Percentiles rank a stretch among this genome's conserved stretches.
Evolutionary conservation across 1,140 invertebrate genomes (phyloP).

Genomic region (Oedothorax gibbosus): DNA sequence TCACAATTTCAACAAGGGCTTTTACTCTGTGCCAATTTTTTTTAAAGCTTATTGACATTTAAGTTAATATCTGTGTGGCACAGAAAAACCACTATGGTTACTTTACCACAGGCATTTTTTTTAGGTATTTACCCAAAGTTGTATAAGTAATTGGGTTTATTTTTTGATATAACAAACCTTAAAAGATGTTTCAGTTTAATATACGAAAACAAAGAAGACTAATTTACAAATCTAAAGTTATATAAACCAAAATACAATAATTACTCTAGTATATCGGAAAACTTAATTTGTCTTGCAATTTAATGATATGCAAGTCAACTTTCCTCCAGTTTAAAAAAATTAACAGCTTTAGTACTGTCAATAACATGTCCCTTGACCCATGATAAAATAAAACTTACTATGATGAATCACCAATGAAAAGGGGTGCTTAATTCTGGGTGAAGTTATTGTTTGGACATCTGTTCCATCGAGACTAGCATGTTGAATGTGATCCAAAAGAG

Average conservation of each 20-base stretch:
- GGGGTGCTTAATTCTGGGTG: conserved; percentile 87
- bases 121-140: too few relatives aligned
- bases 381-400: conserved; percentile 66
- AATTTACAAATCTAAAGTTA: too few relatives aligned
- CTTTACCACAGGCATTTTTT: too few relatives aligned
- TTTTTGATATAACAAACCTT: too few relatives aligned
- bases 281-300: conserved; percentile 14
- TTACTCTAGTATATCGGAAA: conserved; percentile 3
- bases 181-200: too few relatives aligned
- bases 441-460: conserved; percentile 91
- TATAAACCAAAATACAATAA: neutral
- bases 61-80: too few relatives aligned
- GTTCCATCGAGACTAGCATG: conserved; percentile 94
- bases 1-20: too few relatives aligned
- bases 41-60: too few relatives aligned
- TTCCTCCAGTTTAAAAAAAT: neutral
- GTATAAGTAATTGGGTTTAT: too few relatives aligned
- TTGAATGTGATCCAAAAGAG: conserved; percentile 93
- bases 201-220: too few relatives aligned
- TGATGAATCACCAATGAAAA: conserved; percentile 95
- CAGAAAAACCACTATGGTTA: too few relatives aligned
- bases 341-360: neutral
- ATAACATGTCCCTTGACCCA: neutral
- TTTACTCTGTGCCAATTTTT: too few relatives aligned
- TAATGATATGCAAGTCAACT: neutral